Percentiles rank a stretch among this genome's conserved stretches.
phyloP scores from a whole-genome alignment of 2,113 vertebrate genomes.

The Argyrosomus japonicus region DNA sequence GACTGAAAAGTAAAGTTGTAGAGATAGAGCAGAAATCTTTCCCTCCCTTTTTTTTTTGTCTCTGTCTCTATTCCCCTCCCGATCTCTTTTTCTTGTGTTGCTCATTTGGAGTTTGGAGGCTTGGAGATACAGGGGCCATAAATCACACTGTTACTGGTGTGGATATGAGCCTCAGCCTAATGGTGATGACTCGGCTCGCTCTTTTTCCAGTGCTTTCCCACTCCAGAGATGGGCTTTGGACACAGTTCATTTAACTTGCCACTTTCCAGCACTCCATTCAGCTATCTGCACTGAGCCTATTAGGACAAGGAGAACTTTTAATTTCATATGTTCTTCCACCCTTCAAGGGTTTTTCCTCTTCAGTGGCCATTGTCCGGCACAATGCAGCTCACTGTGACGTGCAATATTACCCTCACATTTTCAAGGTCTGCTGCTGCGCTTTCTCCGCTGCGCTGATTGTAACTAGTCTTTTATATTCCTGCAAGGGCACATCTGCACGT shows the following conservation, averaged over 20 bases:
- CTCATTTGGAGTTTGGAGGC: conserved; percentile 76
- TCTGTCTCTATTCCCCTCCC: conserved; percentile 44
- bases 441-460: not conserved
- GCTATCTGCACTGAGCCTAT: conserved; percentile 76
- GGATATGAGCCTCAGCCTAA: conserved; percentile 77
- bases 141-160: conserved; percentile 78
- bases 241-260: conserved; percentile 83
- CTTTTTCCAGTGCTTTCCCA: conserved; percentile 75
- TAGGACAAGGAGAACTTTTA: conserved; percentile 82
- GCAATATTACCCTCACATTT: conserved; percentile 54
- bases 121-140: conserved; percentile 75
- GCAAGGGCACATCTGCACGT: conserved; percentile 5
- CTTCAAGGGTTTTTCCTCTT: conserved; percentile 71
- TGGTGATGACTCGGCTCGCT: conserved; percentile 80
- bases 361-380: conserved; percentile 62
- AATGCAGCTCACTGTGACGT: conserved; percentile 47
- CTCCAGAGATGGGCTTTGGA: conserved; percentile 81
- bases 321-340: conserved; percentile 80
- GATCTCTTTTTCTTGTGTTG: conserved; percentile 67
- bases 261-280: conserved; percentile 64
- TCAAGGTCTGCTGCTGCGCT: conserved; percentile 38
- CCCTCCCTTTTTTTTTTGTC: not conserved
- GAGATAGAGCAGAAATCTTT: conserved; percentile 41
- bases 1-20: conserved; percentile 62
- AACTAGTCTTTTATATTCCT: conserved; percentile 18